A percentile compares a stretch with the other conserved stretches of the same genome.
Evolutionary conservation across 2,888 invertebrate genomes (phyloP).

Genomic region (Vannuccia rotundouncinata): DNA sequence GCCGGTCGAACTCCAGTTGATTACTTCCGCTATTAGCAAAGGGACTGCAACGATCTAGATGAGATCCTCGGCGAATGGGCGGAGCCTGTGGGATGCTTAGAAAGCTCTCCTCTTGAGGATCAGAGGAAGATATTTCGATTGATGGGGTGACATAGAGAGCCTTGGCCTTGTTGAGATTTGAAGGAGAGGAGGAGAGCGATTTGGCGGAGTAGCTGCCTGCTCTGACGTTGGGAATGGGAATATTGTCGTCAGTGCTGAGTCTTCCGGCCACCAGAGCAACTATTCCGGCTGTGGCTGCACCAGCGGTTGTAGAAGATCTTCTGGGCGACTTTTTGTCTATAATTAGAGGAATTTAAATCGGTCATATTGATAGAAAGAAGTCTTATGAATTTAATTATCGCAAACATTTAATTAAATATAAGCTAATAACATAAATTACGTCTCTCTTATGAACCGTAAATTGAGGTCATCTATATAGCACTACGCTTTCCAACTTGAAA

Average conservation of each 20-base stretch:
- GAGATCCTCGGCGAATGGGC: constrained; percentile 1
- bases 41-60: not conserved
- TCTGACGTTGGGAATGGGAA: not conserved
- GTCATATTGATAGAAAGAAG: no score
- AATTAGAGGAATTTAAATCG: no score
- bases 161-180: not conserved
- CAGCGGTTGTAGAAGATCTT: not conserved
- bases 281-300: not conserved
- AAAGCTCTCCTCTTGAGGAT: not conserved
- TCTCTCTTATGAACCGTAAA: no score
- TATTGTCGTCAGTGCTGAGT: not conserved
- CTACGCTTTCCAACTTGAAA: no score
- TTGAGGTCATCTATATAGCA: no score
- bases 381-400: no score
- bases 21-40: not conserved
- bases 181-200: not conserved
- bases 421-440: no score
- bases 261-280: constrained; percentile 1
- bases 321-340: not conserved
- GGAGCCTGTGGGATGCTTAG: not conserved
- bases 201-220: not conserved
- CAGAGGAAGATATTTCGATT: not conserved
- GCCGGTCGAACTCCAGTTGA: not conserved
- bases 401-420: no score
- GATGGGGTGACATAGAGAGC: not conserved